phyloP scores from a whole-genome alignment of 2,888 invertebrate genomes.

The Lepidonotus clava region DNA sequence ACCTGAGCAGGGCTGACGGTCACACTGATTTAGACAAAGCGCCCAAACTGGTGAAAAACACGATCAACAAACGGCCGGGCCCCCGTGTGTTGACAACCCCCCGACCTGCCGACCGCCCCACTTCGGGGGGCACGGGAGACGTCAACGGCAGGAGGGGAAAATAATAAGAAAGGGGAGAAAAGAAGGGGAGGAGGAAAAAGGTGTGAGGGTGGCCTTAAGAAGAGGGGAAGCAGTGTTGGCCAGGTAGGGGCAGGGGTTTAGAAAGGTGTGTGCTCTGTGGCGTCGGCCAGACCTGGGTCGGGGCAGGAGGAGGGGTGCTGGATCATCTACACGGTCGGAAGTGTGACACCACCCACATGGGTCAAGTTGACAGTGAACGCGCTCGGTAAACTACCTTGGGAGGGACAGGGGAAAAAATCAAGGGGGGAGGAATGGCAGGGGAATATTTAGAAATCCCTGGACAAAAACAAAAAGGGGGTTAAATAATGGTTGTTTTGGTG shows the following conservation, averaged over 20 bases:
- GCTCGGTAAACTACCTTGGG: too few species aligned
- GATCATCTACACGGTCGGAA: neutral
- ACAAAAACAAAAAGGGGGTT: too few species aligned
- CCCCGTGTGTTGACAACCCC: too few species aligned
- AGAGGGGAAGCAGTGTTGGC: constrained; percentile 15
- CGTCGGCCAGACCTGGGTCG: constrained; percentile 4
- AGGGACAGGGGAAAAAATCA: too few species aligned
- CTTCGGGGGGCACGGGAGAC: neutral
- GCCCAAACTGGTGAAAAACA: neutral
- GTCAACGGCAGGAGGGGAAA: too few species aligned
- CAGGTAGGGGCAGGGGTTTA: neutral
- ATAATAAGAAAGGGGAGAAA: too few species aligned
- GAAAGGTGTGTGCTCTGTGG: constrained; percentile 31
- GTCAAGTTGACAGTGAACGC: too few species aligned
- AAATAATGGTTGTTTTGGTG: too few species aligned
- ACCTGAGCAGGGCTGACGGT: neutral
- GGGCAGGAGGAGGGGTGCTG: too few species aligned
- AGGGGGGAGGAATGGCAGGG: too few species aligned
- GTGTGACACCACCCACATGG: constrained; percentile 1
- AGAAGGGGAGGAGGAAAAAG: neutral
- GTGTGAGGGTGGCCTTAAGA: neutral
- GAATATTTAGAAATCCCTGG: too few species aligned
- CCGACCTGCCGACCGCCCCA: neutral
- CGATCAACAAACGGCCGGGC: constrained; percentile 10
- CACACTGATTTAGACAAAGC: neutral